A percentile compares a stretch with the other conserved stretches of the same genome.
Conservation (phyloP, 2,113 vertebrate genomes). For the Misgurnus anguillicaudatus region DNA sequence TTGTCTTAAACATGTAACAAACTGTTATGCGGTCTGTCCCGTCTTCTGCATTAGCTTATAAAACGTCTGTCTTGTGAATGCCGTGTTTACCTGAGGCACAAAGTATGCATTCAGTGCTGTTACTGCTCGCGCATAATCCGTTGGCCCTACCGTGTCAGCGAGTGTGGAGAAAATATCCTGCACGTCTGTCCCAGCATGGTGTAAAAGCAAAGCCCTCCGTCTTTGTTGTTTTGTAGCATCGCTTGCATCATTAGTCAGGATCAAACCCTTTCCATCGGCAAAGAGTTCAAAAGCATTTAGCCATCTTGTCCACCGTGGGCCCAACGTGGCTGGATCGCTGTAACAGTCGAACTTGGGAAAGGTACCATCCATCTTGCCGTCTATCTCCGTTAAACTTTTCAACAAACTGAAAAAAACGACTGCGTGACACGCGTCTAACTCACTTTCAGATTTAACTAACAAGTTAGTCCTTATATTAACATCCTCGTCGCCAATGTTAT, state of each 20-base stretch:
- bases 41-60: neutral
- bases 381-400: neutral
- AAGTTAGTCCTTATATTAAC: neutral
- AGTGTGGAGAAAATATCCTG: too few species aligned
- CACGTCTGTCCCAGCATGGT: too few species aligned
- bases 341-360: neutral
- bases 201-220: too few species aligned
- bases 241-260: too few species aligned
- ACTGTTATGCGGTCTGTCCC: slow-evolving; percentile 39
- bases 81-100: neutral
- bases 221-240: too few species aligned
- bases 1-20: neutral
- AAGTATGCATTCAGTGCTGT: neutral
- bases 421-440: neutral
- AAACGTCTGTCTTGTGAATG: neutral
- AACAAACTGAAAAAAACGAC: neutral
- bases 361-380: neutral
- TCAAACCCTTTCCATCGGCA: too few species aligned
- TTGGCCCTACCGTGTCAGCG: too few species aligned
- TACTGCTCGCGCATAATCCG: neutral
- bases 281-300: too few species aligned
- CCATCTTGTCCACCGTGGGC: too few species aligned
- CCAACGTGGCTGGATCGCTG: neutral
- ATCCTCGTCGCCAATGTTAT: neutral
- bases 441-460: neutral